Percentiles rank a stretch among this genome's conserved stretches.
These are phyloP conservation scores for Platalea minor DNA, from an alignment of 2,797 vertebrate species.

Conservation along the genomic window DNA sequence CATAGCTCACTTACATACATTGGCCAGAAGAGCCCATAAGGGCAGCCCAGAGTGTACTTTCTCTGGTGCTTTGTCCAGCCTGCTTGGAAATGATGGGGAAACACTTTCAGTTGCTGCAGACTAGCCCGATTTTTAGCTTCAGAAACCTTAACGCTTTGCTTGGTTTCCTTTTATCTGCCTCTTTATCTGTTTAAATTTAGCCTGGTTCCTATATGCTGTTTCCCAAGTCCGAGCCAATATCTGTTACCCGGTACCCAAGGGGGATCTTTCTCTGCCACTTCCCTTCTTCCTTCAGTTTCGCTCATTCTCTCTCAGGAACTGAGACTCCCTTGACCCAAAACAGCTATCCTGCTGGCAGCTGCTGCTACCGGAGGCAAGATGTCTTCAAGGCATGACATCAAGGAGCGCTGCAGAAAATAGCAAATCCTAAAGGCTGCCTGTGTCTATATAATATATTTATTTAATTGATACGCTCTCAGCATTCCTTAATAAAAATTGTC, in stretches of 20 bases:
- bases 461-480: slow-evolving; percentile 54
- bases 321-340: slow-evolving; percentile 43
- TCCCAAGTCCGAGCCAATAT: slow-evolving; percentile 56
- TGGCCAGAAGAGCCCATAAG: background rate
- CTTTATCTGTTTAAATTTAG: slow-evolving; percentile 67
- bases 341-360: slow-evolving; percentile 39
- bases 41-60: background rate
- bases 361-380: slow-evolving; percentile 51
- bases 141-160: slow-evolving; percentile 46
- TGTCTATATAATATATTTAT: slow-evolving; percentile 50
- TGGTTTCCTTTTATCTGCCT: slow-evolving; percentile 58
- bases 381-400: slow-evolving; percentile 50
- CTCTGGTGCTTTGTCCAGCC: slow-evolving; percentile 67
- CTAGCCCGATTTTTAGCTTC: slow-evolving; percentile 12
- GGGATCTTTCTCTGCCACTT: slow-evolving; percentile 41
- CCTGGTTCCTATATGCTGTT: slow-evolving; percentile 36
- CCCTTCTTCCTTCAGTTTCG: slow-evolving; percentile 11
- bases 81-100: slow-evolving; percentile 47
- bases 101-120: background rate
- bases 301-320: slow-evolving; percentile 22
- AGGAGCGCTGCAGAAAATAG: slow-evolving; percentile 47
- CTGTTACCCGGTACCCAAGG: slow-evolving; percentile 53
- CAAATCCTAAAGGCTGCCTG: slow-evolving; percentile 51
- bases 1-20: background rate
- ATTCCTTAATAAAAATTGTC: slow-evolving; percentile 50